These are phyloP conservation scores for Spilarctia lutea DNA, from an alignment of 2,888 invertebrate species.

Conservation along the genomic window DNA sequence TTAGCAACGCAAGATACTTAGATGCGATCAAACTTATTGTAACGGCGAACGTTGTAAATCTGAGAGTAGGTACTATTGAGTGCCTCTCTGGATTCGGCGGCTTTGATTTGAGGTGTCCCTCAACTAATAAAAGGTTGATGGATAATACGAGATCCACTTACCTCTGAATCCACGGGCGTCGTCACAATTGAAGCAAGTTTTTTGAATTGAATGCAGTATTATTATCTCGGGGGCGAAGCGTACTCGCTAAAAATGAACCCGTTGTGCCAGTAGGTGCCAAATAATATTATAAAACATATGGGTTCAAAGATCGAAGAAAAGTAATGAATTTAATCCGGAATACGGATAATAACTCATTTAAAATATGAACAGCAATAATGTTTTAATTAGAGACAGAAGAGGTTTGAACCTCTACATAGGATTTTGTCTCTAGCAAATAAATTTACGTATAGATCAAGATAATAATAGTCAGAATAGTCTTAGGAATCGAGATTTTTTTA, in stretches of 20 bases:
- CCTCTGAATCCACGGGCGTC: neutral
- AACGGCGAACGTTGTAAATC: neutral
- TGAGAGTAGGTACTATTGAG: neutral
- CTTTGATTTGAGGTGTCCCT: neutral
- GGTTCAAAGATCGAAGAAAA: too few species aligned
- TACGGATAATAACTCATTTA: too few species aligned
- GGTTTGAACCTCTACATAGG: too few species aligned
- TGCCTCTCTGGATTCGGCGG: neutral
- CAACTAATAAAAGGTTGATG: neutral
- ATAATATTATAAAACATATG: too few species aligned
- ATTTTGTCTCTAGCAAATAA: too few species aligned
- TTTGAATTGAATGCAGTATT: neutral
- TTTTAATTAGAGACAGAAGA: too few species aligned
- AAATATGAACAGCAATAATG: too few species aligned
- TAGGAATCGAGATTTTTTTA: too few species aligned
- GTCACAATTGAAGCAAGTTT: neutral
- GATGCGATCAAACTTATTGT: neutral
- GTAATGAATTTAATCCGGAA: too few species aligned
- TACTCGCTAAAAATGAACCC: neutral
- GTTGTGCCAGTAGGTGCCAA: too few species aligned
- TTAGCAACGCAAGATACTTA: neutral
- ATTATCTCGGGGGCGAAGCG: neutral
- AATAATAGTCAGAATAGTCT: too few species aligned
- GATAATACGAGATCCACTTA: neutral
- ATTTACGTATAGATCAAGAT: too few species aligned